Percentiles rank a stretch among this genome's conserved stretches.
These are phyloP conservation scores for Conger conger DNA, from an alignment of 2,113 vertebrate genomes.

Conservation along the genomic window DNA sequence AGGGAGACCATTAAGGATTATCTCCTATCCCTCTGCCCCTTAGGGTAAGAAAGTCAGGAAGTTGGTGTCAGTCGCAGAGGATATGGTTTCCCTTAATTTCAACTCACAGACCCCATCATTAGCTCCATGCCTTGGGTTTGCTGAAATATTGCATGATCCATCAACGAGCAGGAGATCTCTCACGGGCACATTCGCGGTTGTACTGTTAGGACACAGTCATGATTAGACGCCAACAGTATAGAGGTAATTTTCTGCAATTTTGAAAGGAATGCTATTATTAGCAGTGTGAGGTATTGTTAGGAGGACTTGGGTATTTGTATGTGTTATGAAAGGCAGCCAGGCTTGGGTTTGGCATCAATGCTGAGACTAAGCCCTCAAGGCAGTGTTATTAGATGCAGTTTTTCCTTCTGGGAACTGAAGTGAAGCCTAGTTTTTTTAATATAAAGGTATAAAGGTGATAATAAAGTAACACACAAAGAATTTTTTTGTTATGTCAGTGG, in stretches of 20 bases:
- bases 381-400: not conserved
- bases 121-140: not conserved
- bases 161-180: not conserved
- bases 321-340: slow-evolving; percentile 4
- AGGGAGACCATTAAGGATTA: not conserved
- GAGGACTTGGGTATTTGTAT: not conserved
- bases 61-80: not conserved
- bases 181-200: not conserved
- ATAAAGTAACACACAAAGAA: not conserved
- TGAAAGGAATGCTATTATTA: slow-evolving; percentile 17
- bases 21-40: not conserved
- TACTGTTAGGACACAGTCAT: not conserved
- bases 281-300: not conserved
- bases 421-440: not conserved
- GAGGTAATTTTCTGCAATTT: slow-evolving; percentile 4
- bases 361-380: not conserved
- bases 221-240: not conserved
- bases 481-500: not conserved
- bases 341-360: not conserved
- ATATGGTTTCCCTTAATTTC: slow-evolving; percentile 4
- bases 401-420: not conserved
- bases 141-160: slow-evolving; percentile 5
- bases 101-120: not conserved
- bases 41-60: not conserved
- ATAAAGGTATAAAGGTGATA: not conserved